phyloP scores from a whole-genome alignment of 2,888 invertebrate species.

The Cosmia trapezina region DNA sequence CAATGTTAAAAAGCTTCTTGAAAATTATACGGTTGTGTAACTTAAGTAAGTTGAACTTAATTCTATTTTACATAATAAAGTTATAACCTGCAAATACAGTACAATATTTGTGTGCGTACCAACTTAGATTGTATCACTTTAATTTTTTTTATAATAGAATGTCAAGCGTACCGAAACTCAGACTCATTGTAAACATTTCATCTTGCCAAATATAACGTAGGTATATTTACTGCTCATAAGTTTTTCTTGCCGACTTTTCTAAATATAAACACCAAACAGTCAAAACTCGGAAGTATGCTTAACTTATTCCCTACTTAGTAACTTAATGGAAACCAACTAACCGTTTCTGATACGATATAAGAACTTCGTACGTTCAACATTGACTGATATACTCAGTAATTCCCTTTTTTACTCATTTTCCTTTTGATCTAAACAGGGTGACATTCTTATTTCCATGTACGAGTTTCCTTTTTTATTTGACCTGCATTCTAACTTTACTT shows the following conservation, averaged over 20 bases:
- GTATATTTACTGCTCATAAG: background rate
- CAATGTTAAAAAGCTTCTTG: constrained; percentile 16
- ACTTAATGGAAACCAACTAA: background rate
- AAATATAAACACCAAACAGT: background rate
- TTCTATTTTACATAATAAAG: constrained; percentile 13
- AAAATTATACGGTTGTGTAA: constrained; percentile 17
- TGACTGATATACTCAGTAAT: constrained; percentile 20
- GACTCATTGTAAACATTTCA: background rate
- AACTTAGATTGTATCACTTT: background rate
- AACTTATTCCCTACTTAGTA: background rate
- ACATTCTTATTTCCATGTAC: background rate
- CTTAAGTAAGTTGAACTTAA: constrained; percentile 14
- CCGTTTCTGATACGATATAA: constrained; percentile 8
- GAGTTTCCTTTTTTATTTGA: constrained; percentile 3
- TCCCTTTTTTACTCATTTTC: constrained; percentile 7
- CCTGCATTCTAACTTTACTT: background rate
- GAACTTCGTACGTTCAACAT: constrained; percentile 4
- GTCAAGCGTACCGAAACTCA: background rate
- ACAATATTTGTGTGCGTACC: background rate
- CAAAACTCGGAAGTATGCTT: background rate
- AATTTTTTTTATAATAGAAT: background rate
- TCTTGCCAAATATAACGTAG: background rate
- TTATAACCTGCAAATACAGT: background rate
- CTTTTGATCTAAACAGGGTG: constrained; percentile 25
- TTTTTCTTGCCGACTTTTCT: background rate